Base-by-base conservation (phyloP, 2,113 vertebrate species). In the Arenaria interpres region DNA sequence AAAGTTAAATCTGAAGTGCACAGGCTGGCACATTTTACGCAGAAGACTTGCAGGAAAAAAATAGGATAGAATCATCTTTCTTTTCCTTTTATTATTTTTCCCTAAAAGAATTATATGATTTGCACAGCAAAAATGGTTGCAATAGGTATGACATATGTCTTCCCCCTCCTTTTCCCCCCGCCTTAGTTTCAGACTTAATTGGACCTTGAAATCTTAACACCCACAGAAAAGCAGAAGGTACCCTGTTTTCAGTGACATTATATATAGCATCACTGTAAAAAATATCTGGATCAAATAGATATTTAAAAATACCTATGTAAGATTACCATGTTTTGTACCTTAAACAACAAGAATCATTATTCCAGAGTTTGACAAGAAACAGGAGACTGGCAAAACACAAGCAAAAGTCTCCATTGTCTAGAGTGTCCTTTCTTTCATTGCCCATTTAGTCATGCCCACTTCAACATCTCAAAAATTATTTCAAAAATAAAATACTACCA, bases 1-100 rank as follows among this genome's bases (percentile, higher is more conserved):
- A 39, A 94, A 95, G 83, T 90, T 90, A 89, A 95, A 76, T 53
- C 53, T 59, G 59, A 91, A 79, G 62, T 35, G 41, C 23, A 51
- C 1, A 87, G 43, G 24, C 39, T 80, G 79, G 56, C 32, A 68
- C 27, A 64, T 75, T 75, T 60, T 72, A 66, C 24, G 10, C 69
- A n/a, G 69, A 91, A 59, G 32, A 46, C 12, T 46, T 33, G 10
- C 4, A 63, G 43, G 6, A 35, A 67, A 62, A 33, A 39, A 4
- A 1, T 3, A 22, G 16, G 62, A 46, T 2, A 80, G 17, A 59
- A 43, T 48, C 0, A 81, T 56, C 15, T 28, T 64, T 64, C 14
- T 91, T 89, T 80, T 54, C 18, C 24, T 76, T 50, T 51, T 45
- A 74, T n/a, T 59, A 19, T 68, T 84, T 73, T 69, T 39, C 24